These are phyloP conservation scores for Embiotoca jacksoni DNA, from an alignment of 2,113 vertebrate species.

Conservation along the genomic window DNA sequence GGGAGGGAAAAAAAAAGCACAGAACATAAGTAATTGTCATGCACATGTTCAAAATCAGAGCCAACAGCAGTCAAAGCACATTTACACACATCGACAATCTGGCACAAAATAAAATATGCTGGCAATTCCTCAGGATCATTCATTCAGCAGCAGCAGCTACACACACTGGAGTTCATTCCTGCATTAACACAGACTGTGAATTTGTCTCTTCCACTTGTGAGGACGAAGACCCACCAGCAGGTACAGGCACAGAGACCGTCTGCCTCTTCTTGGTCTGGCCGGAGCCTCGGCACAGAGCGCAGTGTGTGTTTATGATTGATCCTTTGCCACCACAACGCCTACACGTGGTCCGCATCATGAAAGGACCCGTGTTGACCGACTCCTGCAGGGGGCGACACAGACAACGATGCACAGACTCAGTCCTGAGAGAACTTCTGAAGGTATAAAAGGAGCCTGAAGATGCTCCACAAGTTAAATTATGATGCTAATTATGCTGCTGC, in stretches of 20 bases:
- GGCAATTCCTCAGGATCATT: not conserved
- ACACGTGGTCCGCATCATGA: slow-evolving; percentile 93
- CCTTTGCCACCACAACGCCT: slow-evolving; percentile 91
- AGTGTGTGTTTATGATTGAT: slow-evolving; percentile 86
- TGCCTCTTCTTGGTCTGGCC: slow-evolving; percentile 93
- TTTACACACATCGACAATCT: not conserved
- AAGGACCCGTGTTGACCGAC: slow-evolving; percentile 91
- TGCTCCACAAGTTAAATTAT: too few relatives aligned
- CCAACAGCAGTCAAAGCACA: too few relatives aligned
- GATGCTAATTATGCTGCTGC: not conserved
- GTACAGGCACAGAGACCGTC: slow-evolving; percentile 90
- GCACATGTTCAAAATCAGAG: not conserved
- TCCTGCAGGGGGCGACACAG: slow-evolving; percentile 82
- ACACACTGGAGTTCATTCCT: not conserved
- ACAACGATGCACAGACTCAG: too few relatives aligned
- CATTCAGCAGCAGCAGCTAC: not conserved
- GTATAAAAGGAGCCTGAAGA: not conserved
- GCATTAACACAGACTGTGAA: not conserved
- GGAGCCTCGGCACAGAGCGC: slow-evolving; percentile 87
- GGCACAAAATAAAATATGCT: not conserved
- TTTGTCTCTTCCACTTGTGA: not conserved
- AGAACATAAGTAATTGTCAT: not conserved
- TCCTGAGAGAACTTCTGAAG: not conserved
- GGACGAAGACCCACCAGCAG: slow-evolving; percentile 87
- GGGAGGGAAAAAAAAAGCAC: not conserved